A percentile compares a stretch with the other conserved stretches of the same genome.
phyloP scores from a whole-genome alignment of 2,113 vertebrate species.

The Illadopsis cleaveri region DNA sequence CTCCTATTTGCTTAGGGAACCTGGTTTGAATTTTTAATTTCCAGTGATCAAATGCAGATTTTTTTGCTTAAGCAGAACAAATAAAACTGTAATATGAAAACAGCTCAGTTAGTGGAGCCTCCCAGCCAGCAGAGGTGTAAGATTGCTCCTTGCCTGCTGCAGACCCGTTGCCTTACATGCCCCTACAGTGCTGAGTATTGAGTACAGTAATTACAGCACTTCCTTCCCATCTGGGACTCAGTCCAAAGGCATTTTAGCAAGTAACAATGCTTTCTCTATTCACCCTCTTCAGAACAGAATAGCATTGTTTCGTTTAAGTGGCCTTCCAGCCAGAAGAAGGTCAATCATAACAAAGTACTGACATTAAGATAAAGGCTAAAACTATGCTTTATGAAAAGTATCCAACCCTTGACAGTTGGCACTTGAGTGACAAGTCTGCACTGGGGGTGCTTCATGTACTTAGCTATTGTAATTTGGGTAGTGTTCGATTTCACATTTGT shows the following conservation, averaged over 20 bases:
- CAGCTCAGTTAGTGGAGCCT: not conserved
- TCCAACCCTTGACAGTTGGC: slow-evolving; percentile 28
- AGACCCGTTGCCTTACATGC: not conserved
- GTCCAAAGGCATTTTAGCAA: slow-evolving; percentile 60
- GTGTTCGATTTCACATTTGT: slow-evolving; percentile 19
- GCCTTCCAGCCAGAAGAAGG: slow-evolving; percentile 66
- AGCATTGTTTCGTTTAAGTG: slow-evolving; percentile 55
- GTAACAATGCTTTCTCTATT: slow-evolving; percentile 64
- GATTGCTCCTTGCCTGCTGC: not conserved
- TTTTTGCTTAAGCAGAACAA: slow-evolving; percentile 24
- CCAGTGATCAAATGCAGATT: not conserved
- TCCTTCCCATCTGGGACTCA: slow-evolving; percentile 65
- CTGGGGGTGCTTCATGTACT: slow-evolving; percentile 10
- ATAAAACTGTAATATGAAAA: not conserved
- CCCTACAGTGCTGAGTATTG: slow-evolving; percentile 8
- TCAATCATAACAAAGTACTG: slow-evolving; percentile 65
- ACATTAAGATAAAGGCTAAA: slow-evolving; percentile 68
- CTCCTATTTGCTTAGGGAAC: not conserved
- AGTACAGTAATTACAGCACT: slow-evolving; percentile 52
- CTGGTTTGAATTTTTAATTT: slow-evolving; percentile 42
- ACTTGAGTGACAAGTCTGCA: slow-evolving; percentile 50
- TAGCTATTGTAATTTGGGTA: slow-evolving; percentile 15
- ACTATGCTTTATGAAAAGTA: slow-evolving; percentile 36
- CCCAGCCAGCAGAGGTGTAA: not conserved
- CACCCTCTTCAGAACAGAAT: slow-evolving; percentile 42